Evolutionary conservation across 23 tunicate species (phyloP).

Genomic region (Phallusia fumigata): DNA sequence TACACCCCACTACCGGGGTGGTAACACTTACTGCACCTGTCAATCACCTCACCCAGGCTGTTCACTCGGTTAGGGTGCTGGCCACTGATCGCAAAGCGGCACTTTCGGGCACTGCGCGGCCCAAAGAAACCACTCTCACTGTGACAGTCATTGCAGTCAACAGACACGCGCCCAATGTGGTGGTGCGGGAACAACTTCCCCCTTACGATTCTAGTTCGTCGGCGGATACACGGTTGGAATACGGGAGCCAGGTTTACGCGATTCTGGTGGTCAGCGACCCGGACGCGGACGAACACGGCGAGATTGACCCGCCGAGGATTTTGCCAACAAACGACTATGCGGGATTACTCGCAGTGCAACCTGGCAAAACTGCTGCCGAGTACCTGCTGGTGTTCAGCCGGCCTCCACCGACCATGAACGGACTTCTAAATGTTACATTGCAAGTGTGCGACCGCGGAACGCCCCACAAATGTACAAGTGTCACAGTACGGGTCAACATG

Average conservation of each 20-base stretch:
- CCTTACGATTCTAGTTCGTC: constrained; percentile 4
- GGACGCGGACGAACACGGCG: constrained; percentile 42
- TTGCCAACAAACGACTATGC: constrained; percentile 14
- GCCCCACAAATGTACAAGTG: constrained; percentile 29
- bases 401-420: constrained; percentile 21
- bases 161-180: constrained; percentile 32
- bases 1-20: constrained; percentile 59
- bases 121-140: constrained; percentile 47
- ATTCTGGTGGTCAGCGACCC: constrained; percentile 36
- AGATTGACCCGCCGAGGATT: constrained; percentile 24
- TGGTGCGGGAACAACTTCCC: neutral
- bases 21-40: constrained; percentile 45
- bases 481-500: constrained; percentile 16
- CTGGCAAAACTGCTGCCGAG: constrained; percentile 10
- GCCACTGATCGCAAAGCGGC: constrained; percentile 60
- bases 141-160: constrained; percentile 42
- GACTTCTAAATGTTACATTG: constrained; percentile 27
- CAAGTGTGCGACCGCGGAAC: constrained; percentile 45
- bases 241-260: constrained; percentile 13
- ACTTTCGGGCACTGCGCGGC: constrained; percentile 36
- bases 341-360: constrained; percentile 24
- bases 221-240: neutral
- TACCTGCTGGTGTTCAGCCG: constrained; percentile 22
- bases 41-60: constrained; percentile 27
- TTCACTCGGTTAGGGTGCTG: constrained; percentile 35